Evolutionary conservation across 2,888 invertebrate genomes (phyloP).

Genomic region (Dorcus parallelipipedus): DNA sequence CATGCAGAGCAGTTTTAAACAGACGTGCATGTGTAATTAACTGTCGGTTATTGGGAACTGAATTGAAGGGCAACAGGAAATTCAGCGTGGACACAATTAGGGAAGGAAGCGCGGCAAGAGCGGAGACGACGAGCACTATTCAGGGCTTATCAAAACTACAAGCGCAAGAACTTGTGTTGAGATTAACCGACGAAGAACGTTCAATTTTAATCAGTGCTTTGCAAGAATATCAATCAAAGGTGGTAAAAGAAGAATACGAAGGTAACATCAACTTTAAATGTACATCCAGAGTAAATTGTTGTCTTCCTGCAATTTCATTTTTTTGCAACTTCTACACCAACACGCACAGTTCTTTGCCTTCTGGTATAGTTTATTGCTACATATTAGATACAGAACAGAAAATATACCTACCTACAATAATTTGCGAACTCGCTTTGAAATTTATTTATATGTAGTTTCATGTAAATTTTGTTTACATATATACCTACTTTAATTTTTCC

Average conservation of each 20-base stretch:
- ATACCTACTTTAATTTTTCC: no score
- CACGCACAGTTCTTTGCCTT: no score
- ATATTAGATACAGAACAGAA: no score
- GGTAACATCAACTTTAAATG: conserved; percentile 51
- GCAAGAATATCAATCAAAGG: conserved; percentile 70
- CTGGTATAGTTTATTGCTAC: no score
- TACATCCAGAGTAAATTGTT: no score
- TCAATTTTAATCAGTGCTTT: conserved; percentile 64
- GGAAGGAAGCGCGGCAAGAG: conserved; percentile 43
- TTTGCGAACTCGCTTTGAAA: no score
- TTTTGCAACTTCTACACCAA: no score
- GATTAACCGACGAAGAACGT: conserved; percentile 71
- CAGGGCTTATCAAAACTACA: conserved; percentile 59
- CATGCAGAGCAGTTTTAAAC: neutral
- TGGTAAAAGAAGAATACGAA: conserved; percentile 74
- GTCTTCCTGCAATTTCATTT: no score
- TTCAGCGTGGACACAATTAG: conserved; percentile 34
- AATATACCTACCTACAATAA: no score
- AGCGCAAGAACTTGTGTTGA: conserved; percentile 69
- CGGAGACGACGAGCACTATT: conserved; percentile 46
- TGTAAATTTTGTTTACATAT: no score
- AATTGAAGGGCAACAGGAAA: conserved; percentile 9
- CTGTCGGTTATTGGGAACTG: conserved; percentile 4
- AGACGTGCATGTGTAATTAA: conserved; percentile 4
- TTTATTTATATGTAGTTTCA: no score